Evolutionary conservation across 2,113 vertebrate species (phyloP), one percentile per base, ranked within the genome.

Genomic region (rat (Rattus norvegicus)): DNA sequence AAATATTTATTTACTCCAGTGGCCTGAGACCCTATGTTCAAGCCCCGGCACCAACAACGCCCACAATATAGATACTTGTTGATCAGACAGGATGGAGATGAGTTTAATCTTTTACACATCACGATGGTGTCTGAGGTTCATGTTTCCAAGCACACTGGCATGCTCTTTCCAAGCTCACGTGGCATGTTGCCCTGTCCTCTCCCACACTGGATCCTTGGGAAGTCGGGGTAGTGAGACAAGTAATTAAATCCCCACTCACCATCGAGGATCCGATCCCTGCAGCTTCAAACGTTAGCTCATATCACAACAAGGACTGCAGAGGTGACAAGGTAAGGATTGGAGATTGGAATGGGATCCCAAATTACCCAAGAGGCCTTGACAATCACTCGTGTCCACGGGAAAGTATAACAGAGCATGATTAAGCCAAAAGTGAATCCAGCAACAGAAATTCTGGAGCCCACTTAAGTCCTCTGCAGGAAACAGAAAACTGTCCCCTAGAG

Each of bases 151-250:
- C 1, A 28, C 43, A 30, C 22, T 63, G 61, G 43, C 43, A 10
- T 19, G 33, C 61, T 63, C 61, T 7, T 59, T 59, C 59, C 61
- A 63, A 24, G 20, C 61, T 69, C 9, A 70, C 33, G n/a, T 70
- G 13, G 56, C 84, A 47, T 4, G 5, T 7, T 81, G 72, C 28
- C 49, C 24, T 4, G 1, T 1, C 2, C 2, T 5, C 4, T 33
- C 30, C 17, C 6, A 54, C 14, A 3, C 26, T 19, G 2, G 26
- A 43, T 47, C 56, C 65, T 36, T 12, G 4, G 1, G 8, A 76
- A 61, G 61, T 26, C 11, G 19, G 52, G 52, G 43, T 75, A 26
- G 26, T 75, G 47, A 0, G 2, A 36, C 67, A 36, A 59, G 49
- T 24, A 52, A 47, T 28, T 2, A 2, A 3, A 1, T 13, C 19